Conservation (phyloP, 2,888 invertebrate genomes). For the Drosophila nigricruria region DNA sequence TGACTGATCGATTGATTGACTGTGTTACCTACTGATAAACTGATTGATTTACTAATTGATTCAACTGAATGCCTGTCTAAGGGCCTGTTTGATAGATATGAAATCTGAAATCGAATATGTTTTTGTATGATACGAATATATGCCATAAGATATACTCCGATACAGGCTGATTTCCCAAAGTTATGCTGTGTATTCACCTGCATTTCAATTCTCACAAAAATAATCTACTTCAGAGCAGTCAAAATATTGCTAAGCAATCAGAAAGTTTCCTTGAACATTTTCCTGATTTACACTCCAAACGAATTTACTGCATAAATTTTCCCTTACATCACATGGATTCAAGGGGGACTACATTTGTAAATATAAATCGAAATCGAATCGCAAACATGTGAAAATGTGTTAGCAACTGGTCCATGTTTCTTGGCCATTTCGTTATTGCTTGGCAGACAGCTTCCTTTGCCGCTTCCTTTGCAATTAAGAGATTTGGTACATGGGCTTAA, state of each 20-base stretch:
- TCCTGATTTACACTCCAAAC: neutral
- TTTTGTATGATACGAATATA: neutral
- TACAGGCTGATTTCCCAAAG: neutral
- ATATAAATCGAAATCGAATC: slow-evolving; percentile 15
- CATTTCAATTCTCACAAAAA: neutral
- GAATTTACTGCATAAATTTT: neutral
- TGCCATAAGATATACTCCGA: neutral
- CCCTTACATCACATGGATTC: neutral
- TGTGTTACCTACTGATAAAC: neutral
- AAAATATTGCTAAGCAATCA: neutral
- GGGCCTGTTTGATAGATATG: neutral
- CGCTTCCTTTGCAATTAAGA: slow-evolving; percentile 66
- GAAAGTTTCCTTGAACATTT: neutral
- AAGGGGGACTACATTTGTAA: slow-evolving; percentile 28
- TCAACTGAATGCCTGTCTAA: neutral
- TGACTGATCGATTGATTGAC: neutral
- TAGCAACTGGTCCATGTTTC: slow-evolving; percentile 33
- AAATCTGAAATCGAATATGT: neutral
- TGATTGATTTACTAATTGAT: neutral
- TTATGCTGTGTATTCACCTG: neutral
- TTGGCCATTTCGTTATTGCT: slow-evolving; percentile 39
- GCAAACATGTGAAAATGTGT: slow-evolving; percentile 18
- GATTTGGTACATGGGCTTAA: slow-evolving; percentile 37
- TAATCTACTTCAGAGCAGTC: neutral
- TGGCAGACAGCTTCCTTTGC: slow-evolving; percentile 61